These are phyloP conservation scores for Cheilosia urbana DNA, from an alignment of 2,888 invertebrate genomes.

Conservation along the genomic window DNA sequence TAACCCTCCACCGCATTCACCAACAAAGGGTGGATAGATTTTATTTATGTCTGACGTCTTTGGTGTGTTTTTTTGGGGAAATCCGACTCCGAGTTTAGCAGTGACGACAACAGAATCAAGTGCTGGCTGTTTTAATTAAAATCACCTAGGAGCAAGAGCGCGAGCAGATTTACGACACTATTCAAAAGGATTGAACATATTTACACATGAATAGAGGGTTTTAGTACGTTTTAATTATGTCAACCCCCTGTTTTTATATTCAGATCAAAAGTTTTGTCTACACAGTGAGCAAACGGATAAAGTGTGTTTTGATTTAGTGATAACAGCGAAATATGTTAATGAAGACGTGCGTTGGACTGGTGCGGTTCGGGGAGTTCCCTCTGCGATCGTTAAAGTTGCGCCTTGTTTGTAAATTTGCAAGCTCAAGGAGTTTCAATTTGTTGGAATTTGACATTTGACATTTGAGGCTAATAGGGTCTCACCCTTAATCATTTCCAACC, in stretches of 20 bases:
- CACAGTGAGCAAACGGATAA: conserved; percentile 15
- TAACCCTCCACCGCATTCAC: conserved; percentile 14
- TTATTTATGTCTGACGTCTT: conserved; percentile 16
- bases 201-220: conserved; percentile 46
- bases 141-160: conserved; percentile 28
- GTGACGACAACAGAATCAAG: conserved; percentile 22
- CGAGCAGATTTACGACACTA: conserved; percentile 41
- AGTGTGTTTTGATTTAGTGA: conserved; percentile 31
- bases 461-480: too few relatives aligned
- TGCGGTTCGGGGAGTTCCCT: background rate
- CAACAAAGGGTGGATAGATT: background rate
- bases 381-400: too few relatives aligned
- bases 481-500: too few relatives aligned
- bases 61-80: conserved; percentile 24
- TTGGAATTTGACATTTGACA: too few relatives aligned
- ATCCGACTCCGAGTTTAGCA: conserved; percentile 17
- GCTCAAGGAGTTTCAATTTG: too few relatives aligned
- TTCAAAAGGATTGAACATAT: conserved; percentile 43
- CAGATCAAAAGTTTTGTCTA: conserved; percentile 19
- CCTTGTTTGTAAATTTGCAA: too few relatives aligned
- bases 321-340: conserved; percentile 25
- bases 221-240: conserved; percentile 53
- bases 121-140: conserved; percentile 57
- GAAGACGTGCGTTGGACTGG: background rate
- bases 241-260: conserved; percentile 19